A percentile compares a stretch with the other conserved stretches of the same genome.
Conservation (phyloP, 2,113 vertebrate species). For the Xenopus borealis region DNA sequence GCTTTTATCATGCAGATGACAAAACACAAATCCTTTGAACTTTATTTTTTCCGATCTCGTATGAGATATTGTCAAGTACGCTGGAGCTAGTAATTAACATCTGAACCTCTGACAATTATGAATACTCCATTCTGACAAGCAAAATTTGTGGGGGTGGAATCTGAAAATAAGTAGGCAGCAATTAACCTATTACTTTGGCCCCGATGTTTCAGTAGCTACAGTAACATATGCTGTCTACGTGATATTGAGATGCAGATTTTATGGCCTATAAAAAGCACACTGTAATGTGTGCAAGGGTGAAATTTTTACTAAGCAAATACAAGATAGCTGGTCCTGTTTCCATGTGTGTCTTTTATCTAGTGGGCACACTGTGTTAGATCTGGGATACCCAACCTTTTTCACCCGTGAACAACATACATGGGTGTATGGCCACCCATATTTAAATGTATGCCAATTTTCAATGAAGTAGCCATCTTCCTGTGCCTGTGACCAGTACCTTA, state of each 20-base stretch:
- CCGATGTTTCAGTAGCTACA: neutral
- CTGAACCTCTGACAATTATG: constrained; percentile 45
- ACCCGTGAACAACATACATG: too few species aligned
- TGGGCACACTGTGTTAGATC: too few species aligned
- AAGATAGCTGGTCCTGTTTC: too few species aligned
- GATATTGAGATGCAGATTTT: neutral
- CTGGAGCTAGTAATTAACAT: constrained; percentile 61
- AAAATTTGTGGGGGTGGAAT: constrained; percentile 34
- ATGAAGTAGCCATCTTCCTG: too few species aligned
- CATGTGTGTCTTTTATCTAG: too few species aligned
- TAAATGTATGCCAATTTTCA: too few species aligned
- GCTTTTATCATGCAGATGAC: constrained; percentile 10
- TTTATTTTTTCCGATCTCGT: constrained; percentile 62
- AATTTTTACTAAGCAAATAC: too few species aligned
- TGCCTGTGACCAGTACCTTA: too few species aligned
- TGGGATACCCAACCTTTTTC: too few species aligned
- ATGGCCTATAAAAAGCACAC: neutral
- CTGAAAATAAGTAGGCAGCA: neutral
- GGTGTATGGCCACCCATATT: too few species aligned
- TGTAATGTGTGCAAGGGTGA: neutral
- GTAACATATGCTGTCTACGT: neutral
- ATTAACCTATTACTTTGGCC: constrained; percentile 46
- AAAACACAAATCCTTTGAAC: constrained; percentile 46
- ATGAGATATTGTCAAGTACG: constrained; percentile 65
- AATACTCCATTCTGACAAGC: constrained; percentile 15